Evolutionary conservation across 2,888 invertebrate genomes (phyloP), one percentile per base, ranked within the genome.

Genomic region (Xylocampa areola): DNA sequence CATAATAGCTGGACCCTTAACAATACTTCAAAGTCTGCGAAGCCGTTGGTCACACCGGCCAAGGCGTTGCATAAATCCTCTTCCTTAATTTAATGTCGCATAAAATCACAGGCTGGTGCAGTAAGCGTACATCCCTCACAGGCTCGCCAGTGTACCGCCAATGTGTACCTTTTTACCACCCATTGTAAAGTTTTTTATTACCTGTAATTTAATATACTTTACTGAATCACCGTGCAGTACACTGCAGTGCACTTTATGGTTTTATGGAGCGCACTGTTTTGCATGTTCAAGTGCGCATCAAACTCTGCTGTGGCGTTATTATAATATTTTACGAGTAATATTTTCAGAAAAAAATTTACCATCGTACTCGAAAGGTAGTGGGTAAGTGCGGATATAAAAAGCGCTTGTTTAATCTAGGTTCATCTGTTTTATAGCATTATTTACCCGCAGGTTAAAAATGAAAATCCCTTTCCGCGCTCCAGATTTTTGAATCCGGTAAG

Each of bases 121-220:
- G 40, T 77, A 75, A 72, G 65, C 77, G 76, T 78, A 76, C 81
- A 84, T 82, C 82, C 81, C 78, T 70, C 65, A 64, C 53, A 54
- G 61, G 62, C 65, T 77, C 76, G 73, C 68, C 70, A 57, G 67
- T 64, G 62, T 59, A 74, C 64, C 63, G 63, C 62, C 61, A 65
- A 40, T 69, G 71, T 66, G 71, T 72, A 73, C 66, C 76, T 74
- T 84, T 83, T 85, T 83, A 84, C 80, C 76, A 81, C 79, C 82
- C 82, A 86, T 85, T 81, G 81, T 86, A 82, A 77, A 73, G 69
- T 77, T 84, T 83, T 89, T 89, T 90, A 89, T 85, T 84, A 85
- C 84, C 82, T 81, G 87, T 88, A 88, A 88, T 90, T 91, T 88
- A 86, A 90, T 88, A 89, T 84, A 87, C 85, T 87, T 81, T 83